Base-by-base conservation (phyloP, 2,113 vertebrate genomes). In the Chrysemys picta region DNA sequence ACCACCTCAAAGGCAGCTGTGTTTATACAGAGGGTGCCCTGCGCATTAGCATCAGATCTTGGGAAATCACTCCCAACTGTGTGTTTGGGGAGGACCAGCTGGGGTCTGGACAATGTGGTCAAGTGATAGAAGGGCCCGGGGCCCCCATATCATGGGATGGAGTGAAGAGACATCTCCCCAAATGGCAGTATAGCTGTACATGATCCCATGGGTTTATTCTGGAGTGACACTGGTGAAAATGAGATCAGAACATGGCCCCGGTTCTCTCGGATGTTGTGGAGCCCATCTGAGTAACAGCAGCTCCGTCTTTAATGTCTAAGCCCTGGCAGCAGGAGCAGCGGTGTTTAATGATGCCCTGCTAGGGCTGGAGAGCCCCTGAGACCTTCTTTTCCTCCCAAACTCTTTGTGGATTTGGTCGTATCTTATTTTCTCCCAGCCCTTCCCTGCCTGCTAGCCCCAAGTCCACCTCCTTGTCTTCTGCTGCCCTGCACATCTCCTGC, bases 281-380 rank as follows among this genome's bases (percentile, higher is more conserved):
- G 10, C 14, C 25, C 31, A 31, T 35, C 14, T 65, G 62, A n/a
- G 62, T 65, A 65, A 65, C 31, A 17, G 62, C 31, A 16, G 62
- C 62, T 65, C 31, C 12, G 6, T n/a, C 31, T 65, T 65, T 17
- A n/a, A 69, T 21, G 35, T 19, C 8, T 21, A n/a, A 69, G 65
- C 65, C 35, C 35, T 21, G 65, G 65, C 35, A 69, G 35, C 65
- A 38, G 65, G 35, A 69, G 35, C 35, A n/a, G 21, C 10, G 17
- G 35, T 8, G 19, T 38, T 19, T n/a, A 69, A 69, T 69, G 65
- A 38, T n/a, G 79, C 65, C 84, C 95, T 95, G 94, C 42, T 42
- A 31, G 0, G 12, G 72, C 76, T 84, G 50, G 88, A 29, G 65
- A 79, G 82, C 81, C 80, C 89, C 11, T 2, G 1, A n/a, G 65